Percentiles rank a stretch among this genome's conserved stretches.
Evolutionary conservation across 1,140 invertebrate species (phyloP).

Genomic region (Aphis gossypii): DNA sequence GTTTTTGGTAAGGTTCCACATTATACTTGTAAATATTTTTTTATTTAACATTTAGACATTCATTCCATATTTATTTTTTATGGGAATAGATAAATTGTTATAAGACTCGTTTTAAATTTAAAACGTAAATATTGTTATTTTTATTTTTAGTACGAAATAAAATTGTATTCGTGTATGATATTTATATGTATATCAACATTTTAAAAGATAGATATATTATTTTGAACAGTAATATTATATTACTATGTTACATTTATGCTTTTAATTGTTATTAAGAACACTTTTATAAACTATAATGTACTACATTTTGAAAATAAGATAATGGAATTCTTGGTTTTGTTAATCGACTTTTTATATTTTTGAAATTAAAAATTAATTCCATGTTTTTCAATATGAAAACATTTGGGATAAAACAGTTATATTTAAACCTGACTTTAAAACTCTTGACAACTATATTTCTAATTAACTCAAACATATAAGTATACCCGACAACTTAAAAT

Average conservation of each 20-base stretch:
- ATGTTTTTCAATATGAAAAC: too few species aligned
- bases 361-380: background rate
- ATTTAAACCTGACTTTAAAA: too few species aligned
- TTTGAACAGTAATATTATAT: background rate
- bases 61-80: background rate
- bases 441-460: too few species aligned
- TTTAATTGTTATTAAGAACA: background rate
- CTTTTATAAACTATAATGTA: background rate
- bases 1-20: background rate
- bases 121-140: background rate
- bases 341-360: background rate
- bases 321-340: background rate
- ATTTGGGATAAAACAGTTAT: too few species aligned
- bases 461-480: too few species aligned
- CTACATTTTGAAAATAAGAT: background rate
- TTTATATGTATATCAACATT: background rate
- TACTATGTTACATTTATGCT: background rate
- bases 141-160: background rate
- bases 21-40: slow-evolving; percentile 6
- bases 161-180: background rate
- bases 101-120: background rate
- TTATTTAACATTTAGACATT: background rate
- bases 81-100: background rate
- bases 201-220: background rate
- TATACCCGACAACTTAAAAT: too few species aligned